Conservation (phyloP, 2,888 invertebrate genomes). For the Thumatha senex region DNA sequence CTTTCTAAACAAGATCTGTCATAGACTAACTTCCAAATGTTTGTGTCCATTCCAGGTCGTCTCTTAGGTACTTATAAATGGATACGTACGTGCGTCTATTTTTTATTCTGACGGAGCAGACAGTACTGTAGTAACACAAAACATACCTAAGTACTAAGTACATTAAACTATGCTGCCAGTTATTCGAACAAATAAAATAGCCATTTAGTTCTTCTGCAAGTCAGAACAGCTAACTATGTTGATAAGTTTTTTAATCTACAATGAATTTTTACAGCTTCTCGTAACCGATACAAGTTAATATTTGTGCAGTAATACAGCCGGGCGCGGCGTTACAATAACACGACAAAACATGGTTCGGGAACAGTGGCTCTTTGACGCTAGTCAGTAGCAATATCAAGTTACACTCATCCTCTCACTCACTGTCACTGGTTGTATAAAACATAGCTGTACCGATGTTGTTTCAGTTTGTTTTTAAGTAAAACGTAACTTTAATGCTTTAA, state of each 20-base stretch:
- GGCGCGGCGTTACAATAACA: slow-evolving; percentile 30
- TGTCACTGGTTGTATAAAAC: slow-evolving; percentile 30
- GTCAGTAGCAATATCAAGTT: slow-evolving; percentile 35
- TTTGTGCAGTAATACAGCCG: slow-evolving; percentile 29
- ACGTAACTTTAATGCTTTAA: not conserved
- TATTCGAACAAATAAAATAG: not conserved
- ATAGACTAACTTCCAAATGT: too few species aligned
- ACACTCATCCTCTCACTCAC: slow-evolving; percentile 24
- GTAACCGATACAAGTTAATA: slow-evolving; percentile 25
- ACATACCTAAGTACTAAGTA: too few species aligned
- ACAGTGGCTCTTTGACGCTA: slow-evolving; percentile 31
- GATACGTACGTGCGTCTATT: too few species aligned
- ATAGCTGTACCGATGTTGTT: slow-evolving; percentile 15
- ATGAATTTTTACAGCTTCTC: not conserved
- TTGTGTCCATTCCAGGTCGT: too few species aligned
- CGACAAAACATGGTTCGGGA: slow-evolving; percentile 46
- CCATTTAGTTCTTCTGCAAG: not conserved
- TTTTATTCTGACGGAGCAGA: too few species aligned
- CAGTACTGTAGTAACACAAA: not conserved
- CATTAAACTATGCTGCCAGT: too few species aligned
- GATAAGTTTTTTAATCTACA: not conserved
- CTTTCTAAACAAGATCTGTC: too few species aligned
- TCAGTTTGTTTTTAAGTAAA: slow-evolving; percentile 8
- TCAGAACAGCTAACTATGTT: not conserved
- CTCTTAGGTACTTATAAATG: too few species aligned